Evolutionary conservation across 2,888 invertebrate genomes (phyloP).

Genomic region (Tipula confusa): DNA sequence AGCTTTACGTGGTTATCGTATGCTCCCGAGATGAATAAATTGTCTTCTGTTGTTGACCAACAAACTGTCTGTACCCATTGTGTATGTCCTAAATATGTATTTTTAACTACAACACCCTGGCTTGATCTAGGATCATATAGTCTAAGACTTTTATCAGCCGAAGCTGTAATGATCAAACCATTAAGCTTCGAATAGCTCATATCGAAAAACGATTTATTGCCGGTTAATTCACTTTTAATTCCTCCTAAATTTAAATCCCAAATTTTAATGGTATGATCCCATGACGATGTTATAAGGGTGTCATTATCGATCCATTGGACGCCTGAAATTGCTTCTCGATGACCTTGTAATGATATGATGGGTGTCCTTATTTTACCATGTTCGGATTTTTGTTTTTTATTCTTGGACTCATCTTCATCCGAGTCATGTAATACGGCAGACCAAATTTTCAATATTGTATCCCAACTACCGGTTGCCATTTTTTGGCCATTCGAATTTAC

Average conservation of each 20-base stretch:
- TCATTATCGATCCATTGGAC: constrained; percentile 77
- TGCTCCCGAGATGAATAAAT: constrained; percentile 86
- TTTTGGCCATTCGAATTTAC: constrained; percentile 62
- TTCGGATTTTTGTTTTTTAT: constrained; percentile 58
- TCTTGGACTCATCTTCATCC: constrained; percentile 56
- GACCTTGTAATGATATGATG: constrained; percentile 81
- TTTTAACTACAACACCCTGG: constrained; percentile 81
- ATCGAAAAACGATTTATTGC: constrained; percentile 87
- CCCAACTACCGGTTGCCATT: constrained; percentile 88
- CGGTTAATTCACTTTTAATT: constrained; percentile 76
- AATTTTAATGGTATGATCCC: constrained; percentile 91
- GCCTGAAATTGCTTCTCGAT: constrained; percentile 84
- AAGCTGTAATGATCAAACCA: constrained; percentile 73
- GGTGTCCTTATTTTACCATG: constrained; percentile 64
- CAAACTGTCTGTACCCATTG: constrained; percentile 88
- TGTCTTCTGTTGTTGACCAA: constrained; percentile 80
- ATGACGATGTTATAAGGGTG: constrained; percentile 79
- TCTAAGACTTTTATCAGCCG: constrained; percentile 85
- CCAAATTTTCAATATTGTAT: constrained; percentile 89
- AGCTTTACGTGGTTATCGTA: constrained; percentile 88
- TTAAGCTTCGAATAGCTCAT: constrained; percentile 76
- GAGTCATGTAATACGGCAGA: constrained; percentile 53
- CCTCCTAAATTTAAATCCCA: constrained; percentile 90
- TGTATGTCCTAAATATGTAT: constrained; percentile 76
- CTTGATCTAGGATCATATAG: constrained; percentile 87